Evolutionary conservation across 92 coral and sea anemone species (phyloP).

Genomic region (Parazoanthus swiftii): DNA sequence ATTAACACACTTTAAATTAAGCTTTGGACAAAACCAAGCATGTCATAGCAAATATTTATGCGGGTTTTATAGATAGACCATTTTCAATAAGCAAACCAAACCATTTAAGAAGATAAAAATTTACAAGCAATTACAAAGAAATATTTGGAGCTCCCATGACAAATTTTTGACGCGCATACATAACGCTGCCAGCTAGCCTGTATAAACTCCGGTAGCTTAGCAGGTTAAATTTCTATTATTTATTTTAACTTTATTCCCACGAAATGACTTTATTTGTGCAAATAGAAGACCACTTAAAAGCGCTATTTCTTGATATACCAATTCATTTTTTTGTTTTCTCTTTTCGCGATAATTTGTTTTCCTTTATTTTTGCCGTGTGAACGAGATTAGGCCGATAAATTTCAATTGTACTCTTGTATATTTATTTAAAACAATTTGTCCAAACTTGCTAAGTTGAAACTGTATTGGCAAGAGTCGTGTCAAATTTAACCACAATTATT

Average conservation of each 20-base stretch:
- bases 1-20: not conserved
- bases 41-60: too few species aligned
- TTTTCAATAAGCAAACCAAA: too few species aligned
- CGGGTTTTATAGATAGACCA: not conserved
- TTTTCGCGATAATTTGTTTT: not conserved
- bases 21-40: not conserved
- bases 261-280: not conserved
- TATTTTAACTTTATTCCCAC: not conserved
- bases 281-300: not conserved
- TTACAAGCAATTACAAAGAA: not conserved
- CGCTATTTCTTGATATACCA: not conserved
- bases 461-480: not conserved
- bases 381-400: not conserved
- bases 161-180: not conserved
- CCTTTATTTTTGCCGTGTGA: not conserved
- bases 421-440: too few species aligned
- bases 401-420: too few species aligned
- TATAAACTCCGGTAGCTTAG: not conserved
- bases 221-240: not conserved
- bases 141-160: not conserved
- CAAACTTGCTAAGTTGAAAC: not conserved
- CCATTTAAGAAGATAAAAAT: not conserved
- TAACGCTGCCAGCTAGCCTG: not conserved
- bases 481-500: not conserved
- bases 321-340: not conserved